Conservation (phyloP, 2,888 invertebrate genomes). For the Nomada lathburiana region DNA sequence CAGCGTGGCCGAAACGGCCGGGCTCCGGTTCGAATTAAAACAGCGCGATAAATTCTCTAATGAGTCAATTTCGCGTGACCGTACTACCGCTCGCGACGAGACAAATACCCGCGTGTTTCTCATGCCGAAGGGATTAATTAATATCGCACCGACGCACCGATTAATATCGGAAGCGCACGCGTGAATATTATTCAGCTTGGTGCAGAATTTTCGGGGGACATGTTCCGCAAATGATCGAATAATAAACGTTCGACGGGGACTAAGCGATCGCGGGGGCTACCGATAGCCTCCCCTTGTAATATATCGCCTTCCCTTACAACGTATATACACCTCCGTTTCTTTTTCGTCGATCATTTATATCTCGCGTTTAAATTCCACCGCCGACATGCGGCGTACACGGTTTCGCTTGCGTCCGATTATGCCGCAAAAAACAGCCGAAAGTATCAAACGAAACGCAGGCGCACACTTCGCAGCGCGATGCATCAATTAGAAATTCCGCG, state of each 20-base stretch:
- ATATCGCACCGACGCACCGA: conserved; percentile 44
- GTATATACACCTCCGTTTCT: neutral
- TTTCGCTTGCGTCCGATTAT: neutral
- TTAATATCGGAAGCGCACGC: conserved; percentile 37
- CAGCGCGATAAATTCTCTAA: conserved; percentile 61
- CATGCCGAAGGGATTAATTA: conserved; percentile 43
- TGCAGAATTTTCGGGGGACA: conserved; percentile 15
- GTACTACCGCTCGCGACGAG: conserved; percentile 9
- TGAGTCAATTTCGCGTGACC: conserved; percentile 60
- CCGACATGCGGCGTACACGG: too few relatives aligned
- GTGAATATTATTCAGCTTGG: neutral
- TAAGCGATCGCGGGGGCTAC: conserved; percentile 4
- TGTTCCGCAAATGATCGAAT: conserved; percentile 25
- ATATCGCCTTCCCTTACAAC: neutral
- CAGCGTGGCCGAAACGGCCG: conserved; percentile 2
- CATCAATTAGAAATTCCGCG: conserved; percentile 25
- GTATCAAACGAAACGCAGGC: neutral
- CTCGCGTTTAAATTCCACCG: neutral
- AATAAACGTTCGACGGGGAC: conserved; percentile 36
- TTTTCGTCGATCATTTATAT: conserved; percentile 7
- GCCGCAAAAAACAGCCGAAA: neutral
- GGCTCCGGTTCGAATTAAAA: conserved; percentile 50
- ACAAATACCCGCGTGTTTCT: conserved; percentile 46
- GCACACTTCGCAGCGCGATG: neutral
- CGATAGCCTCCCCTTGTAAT: neutral